Evolutionary conservation across 2,113 vertebrate species (phyloP).

Genomic region (Theristicus caerulescens): DNA sequence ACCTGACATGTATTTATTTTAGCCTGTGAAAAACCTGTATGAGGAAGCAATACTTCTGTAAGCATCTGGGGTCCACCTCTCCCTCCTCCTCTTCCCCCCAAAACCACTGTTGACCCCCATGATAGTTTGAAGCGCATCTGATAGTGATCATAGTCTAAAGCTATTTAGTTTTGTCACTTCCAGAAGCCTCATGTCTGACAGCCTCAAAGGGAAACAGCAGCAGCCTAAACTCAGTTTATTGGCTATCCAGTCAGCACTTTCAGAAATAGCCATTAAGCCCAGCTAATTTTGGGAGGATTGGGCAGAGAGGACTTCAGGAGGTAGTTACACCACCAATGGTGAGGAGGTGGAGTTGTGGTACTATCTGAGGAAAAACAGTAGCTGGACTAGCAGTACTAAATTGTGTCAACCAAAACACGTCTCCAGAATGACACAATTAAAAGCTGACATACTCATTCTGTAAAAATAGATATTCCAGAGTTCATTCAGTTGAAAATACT

Average conservation of each 20-base stretch:
- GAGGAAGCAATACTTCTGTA: neutral
- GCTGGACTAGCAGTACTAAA: neutral
- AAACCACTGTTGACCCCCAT: accelerated
- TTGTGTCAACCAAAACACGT: neutral
- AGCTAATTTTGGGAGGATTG: neutral
- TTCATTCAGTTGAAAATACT: neutral
- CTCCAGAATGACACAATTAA: neutral
- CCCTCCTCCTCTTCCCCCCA: accelerated
- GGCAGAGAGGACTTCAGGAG: neutral
- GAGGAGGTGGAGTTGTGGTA: neutral
- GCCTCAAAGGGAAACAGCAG: neutral
- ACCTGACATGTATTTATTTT: neutral
- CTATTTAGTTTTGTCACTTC: neutral
- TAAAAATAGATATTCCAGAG: neutral
- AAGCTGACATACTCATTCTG: neutral
- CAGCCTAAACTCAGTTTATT: neutral
- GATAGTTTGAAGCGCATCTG: neutral
- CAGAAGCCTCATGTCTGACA: neutral
- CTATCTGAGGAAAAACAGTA: neutral
- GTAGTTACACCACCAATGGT: neutral
- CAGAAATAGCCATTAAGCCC: neutral
- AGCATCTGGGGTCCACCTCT: neutral
- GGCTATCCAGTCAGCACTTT: neutral
- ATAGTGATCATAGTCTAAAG: neutral
- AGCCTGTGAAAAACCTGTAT: neutral